Evolutionary conservation across 2,888 invertebrate genomes (phyloP), one percentile per base, ranked within the genome.

Genomic region (Caenorhabditis sinica): DNA sequence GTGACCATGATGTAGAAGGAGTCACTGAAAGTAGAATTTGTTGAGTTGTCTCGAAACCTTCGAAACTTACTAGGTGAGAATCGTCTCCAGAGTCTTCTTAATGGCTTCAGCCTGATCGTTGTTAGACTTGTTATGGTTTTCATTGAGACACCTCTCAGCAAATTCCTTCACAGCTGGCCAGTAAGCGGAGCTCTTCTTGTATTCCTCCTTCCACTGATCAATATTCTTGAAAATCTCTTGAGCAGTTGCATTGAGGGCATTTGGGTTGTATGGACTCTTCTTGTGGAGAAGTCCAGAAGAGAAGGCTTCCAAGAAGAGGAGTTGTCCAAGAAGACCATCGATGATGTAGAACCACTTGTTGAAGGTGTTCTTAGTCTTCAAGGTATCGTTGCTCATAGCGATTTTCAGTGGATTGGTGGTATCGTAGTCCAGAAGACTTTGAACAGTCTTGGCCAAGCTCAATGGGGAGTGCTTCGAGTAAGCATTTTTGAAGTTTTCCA

Each of bases 361-460:
- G 23, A 73, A 61, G 0, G 61, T 73, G 6, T n/a, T 13, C 23
- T 15, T 33, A 0, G 28, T 73, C 20, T 23, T 73, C 45, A 72
- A 30, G 5, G 28, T 30, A 61, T 73, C 61, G 3, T 49, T 61
- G 15, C 51, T 73, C 73, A 73, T 73, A 20, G 73, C 73, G 20
- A 49, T 61, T 9, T 61, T 73, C 23, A 73, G 9, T 3, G 73
- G 73, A 51, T 73, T 73, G 2, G 73, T 73, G 1, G 49, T 33
- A 8, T 61, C 73, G 13, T 60, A 28, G 43, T 72, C 72, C 58
- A 72, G 13, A 0, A 28, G 45, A 60, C 72, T 72, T 5, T 49
- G 45, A 2, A 66, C 28, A n/a, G 45, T 20, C 30, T 49, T 15
- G 3, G 63, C 63, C 3, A 13, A 45, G 15, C 45, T 43, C 43